A percentile compares a stretch with the other conserved stretches of the same genome.
Conservation (phyloP, 2,113 vertebrate genomes). For the Ctenodactylus gundi region DNA sequence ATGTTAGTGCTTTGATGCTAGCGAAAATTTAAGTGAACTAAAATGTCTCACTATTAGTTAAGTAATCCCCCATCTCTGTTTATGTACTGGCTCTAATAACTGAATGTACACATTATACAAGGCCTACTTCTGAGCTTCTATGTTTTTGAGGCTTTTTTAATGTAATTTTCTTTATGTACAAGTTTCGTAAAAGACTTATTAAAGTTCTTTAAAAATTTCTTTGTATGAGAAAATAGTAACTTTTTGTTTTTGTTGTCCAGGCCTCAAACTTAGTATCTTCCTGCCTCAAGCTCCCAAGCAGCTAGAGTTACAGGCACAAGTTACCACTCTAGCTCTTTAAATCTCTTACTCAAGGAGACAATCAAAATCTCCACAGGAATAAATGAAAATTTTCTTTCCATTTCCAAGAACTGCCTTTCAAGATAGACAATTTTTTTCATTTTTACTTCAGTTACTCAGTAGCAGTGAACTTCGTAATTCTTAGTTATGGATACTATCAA, state of each 20-base stretch:
- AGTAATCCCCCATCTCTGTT: neutral
- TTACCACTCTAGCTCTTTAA: neutral
- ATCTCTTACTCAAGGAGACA: conserved; percentile 18
- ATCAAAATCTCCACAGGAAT: neutral
- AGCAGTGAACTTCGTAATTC: neutral
- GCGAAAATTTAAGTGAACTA: conserved; percentile 25
- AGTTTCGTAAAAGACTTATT: conserved; percentile 39
- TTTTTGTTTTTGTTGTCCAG: neutral
- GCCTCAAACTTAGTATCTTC: neutral
- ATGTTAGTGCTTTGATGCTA: conserved; percentile 26
- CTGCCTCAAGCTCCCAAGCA: neutral
- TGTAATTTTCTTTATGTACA: neutral
- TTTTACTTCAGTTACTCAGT: conserved; percentile 42
- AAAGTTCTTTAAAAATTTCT: neutral
- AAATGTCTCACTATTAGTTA: neutral
- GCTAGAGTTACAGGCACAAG: neutral
- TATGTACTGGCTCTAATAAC: neutral
- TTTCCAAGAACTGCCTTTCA: conserved; percentile 34
- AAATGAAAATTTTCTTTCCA: neutral
- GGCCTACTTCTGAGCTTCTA: neutral
- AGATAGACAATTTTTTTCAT: conserved; percentile 1
- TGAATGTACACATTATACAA: conserved; percentile 2
- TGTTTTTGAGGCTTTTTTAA: neutral
- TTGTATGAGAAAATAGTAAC: neutral
- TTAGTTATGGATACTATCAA: conserved; percentile 13